These are phyloP conservation scores for Drosophila neocordata DNA, from an alignment of 1,140 invertebrate species.

Conservation along the genomic window DNA sequence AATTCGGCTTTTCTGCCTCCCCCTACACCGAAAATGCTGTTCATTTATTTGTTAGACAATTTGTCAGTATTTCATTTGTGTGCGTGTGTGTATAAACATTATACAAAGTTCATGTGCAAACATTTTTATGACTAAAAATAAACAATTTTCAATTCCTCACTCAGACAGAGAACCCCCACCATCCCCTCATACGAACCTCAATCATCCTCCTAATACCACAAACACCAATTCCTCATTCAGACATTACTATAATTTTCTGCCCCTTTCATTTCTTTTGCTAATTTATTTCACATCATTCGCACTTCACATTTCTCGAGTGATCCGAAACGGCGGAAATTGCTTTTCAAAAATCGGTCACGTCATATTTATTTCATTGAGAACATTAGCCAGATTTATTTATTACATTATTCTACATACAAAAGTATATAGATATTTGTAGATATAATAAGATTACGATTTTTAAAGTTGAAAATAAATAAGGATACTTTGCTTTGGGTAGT, in stretches of 20 bases:
- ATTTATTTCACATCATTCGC: slow-evolving; percentile 69
- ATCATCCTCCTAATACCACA: background rate
- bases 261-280: slow-evolving; percentile 31
- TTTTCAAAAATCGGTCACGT: slow-evolving; percentile 66
- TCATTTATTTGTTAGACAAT: slow-evolving; percentile 19
- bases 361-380: slow-evolving; percentile 75
- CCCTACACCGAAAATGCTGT: background rate
- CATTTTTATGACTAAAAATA: slow-evolving; percentile 74
- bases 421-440: background rate
- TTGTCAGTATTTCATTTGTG: slow-evolving; percentile 23
- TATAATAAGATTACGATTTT: slow-evolving; percentile 29
- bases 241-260: background rate
- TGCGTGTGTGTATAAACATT: slow-evolving; percentile 62
- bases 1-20: slow-evolving; percentile 12
- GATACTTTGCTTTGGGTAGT: background rate
- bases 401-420: background rate
- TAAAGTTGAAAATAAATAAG: background rate
- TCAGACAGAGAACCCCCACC: slow-evolving; percentile 3
- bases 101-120: slow-evolving; percentile 58
- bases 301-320: slow-evolving; percentile 48
- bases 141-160: slow-evolving; percentile 54
- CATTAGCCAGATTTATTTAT: slow-evolving; percentile 65
- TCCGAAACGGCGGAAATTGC: slow-evolving; percentile 54
- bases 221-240: background rate
- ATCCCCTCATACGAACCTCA: background rate